Percentiles rank a stretch among this genome's conserved stretches.
These are phyloP conservation scores for Gonatopus flavifemur DNA, from an alignment of 1,140 invertebrate genomes.

Conservation along the genomic window DNA sequence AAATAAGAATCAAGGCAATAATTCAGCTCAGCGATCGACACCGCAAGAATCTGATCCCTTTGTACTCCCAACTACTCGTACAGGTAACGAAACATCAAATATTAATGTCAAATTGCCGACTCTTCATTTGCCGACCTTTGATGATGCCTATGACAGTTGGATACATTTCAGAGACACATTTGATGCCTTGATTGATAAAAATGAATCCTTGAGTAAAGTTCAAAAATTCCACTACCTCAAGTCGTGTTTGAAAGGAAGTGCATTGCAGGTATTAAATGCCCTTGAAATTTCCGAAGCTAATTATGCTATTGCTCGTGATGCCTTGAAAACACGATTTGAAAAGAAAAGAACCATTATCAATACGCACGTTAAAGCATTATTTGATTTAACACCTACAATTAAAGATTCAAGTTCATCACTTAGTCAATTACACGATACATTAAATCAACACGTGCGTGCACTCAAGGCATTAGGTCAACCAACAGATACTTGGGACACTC, in stretches of 20 bases:
- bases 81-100: no score
- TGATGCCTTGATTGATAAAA: conserved; percentile 12
- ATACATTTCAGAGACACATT: conserved; percentile 20
- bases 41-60: no score
- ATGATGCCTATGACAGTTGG: no score
- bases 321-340: conserved; percentile 29
- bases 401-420: conserved; percentile 24
- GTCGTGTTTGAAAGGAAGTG: conserved; percentile 8
- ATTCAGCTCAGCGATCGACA: no score
- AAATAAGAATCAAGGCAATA: no score
- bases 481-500: conserved; percentile 1
- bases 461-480: conserved; percentile 14
- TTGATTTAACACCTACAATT: conserved; percentile 20
- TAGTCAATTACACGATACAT: conserved; percentile 24
- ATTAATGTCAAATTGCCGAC: no score
- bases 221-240: conserved; percentile 27
- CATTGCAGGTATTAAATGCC: conserved; percentile 10
- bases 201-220: not conserved
- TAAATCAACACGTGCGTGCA: conserved; percentile 28
- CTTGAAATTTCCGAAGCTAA: conserved; percentile 15
- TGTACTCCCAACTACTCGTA: no score
- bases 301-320: conserved; percentile 20
- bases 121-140: no score
- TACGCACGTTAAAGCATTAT: conserved; percentile 30
- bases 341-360: conserved; percentile 34